Conservation (phyloP, 2,113 vertebrate species). For the Galbula dea region DNA sequence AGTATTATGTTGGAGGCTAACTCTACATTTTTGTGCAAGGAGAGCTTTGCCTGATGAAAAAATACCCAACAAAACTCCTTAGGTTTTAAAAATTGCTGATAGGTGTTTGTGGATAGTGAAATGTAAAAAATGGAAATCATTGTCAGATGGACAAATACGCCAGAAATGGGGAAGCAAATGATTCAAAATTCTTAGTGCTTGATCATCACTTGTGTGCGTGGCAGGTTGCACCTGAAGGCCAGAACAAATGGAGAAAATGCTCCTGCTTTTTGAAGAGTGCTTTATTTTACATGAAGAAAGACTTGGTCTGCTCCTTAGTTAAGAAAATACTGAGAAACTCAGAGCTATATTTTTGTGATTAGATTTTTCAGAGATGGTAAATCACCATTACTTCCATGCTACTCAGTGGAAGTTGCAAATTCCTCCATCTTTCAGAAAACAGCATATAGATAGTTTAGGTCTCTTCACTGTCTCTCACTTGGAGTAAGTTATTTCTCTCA, state of each 20-base stretch:
- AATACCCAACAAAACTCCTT: not conserved
- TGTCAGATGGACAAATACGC: not conserved
- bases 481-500: not conserved
- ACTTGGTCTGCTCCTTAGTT: not conserved
- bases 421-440: not conserved
- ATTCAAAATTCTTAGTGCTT: not conserved
- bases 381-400: not conserved
- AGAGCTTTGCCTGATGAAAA: not conserved
- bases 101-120: not conserved
- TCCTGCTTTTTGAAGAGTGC: not conserved
- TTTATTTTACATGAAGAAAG: not conserved
- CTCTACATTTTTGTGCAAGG: not conserved
- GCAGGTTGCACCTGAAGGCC: not conserved
- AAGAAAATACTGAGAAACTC: not conserved
- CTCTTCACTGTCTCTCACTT: not conserved
- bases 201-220: accelerated
- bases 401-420: not conserved
- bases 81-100: not conserved
- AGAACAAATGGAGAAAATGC: not conserved
- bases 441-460: not conserved
- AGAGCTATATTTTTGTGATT: not conserved
- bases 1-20: not conserved
- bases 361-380: not conserved
- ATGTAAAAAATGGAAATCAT: not conserved
- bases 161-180: not conserved